Evolutionary conservation across 92 coral and sea anemone genomes (phyloP).

Genomic region (Palythoa caribaeorum): DNA sequence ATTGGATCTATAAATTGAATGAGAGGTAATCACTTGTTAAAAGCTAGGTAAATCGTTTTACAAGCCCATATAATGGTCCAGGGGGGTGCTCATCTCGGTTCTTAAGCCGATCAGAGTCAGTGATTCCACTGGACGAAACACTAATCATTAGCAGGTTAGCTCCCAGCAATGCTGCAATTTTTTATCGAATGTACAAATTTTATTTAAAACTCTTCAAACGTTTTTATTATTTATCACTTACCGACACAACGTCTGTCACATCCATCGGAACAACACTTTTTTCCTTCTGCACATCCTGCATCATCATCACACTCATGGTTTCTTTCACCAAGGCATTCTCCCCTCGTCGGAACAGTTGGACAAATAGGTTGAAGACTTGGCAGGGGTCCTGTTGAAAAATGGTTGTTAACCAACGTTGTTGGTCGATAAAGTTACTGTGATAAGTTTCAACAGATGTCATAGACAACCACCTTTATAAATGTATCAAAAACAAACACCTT

Average conservation of each 20-base stretch:
- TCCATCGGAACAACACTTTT: conserved; percentile 39
- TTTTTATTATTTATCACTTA: background rate
- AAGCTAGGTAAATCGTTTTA: background rate
- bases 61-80: too few relatives aligned
- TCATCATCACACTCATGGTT: conserved; percentile 35
- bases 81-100: too few relatives aligned
- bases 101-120: background rate
- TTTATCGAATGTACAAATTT: too few relatives aligned
- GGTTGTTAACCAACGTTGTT: background rate
- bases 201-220: background rate
- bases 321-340: background rate
- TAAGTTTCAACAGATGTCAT: background rate
- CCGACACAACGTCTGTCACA: conserved; percentile 41
- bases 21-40: background rate
- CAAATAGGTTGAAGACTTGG: conserved; percentile 26
- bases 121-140: background rate
- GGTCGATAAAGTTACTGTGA: background rate
- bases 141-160: too few relatives aligned
- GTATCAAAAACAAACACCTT: too few relatives aligned
- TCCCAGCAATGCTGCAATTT: too few relatives aligned
- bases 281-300: conserved; percentile 11
- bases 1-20: conserved; percentile 4
- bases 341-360: background rate
- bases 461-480: background rate
- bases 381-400: conserved; percentile 27